These are phyloP conservation scores for Ceryle rudis DNA, from an alignment of 2,797 vertebrate genomes.

Conservation along the genomic window DNA sequence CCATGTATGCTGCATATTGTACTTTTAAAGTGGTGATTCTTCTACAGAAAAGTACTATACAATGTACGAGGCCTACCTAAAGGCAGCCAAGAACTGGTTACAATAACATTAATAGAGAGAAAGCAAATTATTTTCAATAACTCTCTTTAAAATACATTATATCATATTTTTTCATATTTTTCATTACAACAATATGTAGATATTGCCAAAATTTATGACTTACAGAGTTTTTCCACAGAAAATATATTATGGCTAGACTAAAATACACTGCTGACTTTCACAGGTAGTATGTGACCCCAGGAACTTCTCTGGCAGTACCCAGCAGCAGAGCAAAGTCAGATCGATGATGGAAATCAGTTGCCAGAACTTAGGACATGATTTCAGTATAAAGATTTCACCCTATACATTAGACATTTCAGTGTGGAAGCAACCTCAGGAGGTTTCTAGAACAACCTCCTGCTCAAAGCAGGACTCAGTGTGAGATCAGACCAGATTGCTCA, in stretches of 20 bases:
- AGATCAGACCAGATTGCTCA: background rate
- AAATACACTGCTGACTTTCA: background rate
- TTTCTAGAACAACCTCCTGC: background rate
- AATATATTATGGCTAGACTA: background rate
- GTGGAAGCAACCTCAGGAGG: background rate
- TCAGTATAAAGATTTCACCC: background rate
- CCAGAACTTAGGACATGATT: background rate
- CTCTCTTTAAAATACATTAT: background rate
- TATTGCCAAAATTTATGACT: background rate
- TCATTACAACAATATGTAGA: background rate
- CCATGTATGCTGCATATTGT: background rate
- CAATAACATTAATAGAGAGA: rapidly evolving
- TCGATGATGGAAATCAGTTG: background rate
- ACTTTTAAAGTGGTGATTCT: background rate
- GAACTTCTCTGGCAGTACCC: rapidly evolving
- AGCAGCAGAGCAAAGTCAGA: background rate
- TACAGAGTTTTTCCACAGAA: background rate
- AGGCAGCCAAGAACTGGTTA: background rate
- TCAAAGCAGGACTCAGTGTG: background rate
- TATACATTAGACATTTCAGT: background rate
- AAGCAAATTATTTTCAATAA: background rate
- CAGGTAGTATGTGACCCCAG: rapidly evolving
- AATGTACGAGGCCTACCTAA: background rate
- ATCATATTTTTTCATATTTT: background rate
- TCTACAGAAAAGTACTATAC: background rate